phyloP scores from a whole-genome alignment of 2,113 vertebrate species.

The Myanophis thanlyinensis region DNA sequence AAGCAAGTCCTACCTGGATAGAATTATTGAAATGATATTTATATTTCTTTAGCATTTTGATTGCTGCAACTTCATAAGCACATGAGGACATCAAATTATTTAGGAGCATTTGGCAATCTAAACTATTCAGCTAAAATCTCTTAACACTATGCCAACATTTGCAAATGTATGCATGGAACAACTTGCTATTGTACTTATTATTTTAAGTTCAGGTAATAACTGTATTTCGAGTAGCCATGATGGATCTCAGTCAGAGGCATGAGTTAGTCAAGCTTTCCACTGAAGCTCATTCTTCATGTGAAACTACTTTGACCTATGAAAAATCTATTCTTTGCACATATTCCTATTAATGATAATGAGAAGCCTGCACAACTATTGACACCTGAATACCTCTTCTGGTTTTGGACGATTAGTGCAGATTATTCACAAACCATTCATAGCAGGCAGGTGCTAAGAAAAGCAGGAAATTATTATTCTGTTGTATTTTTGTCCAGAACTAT shows the following conservation, averaged over 20 bases:
- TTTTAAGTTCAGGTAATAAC: background rate
- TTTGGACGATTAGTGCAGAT: slow-evolving; percentile 22
- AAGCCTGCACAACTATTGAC: background rate
- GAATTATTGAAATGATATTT: background rate
- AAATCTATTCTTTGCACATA: background rate
- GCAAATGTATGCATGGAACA: background rate
- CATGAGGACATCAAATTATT: background rate
- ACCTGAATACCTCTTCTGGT: background rate
- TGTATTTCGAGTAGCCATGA: background rate
- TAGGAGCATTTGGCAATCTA: background rate
- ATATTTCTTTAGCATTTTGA: background rate
- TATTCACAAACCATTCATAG: slow-evolving; percentile 7
- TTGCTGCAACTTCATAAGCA: background rate
- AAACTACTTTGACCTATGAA: background rate
- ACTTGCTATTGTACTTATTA: background rate
- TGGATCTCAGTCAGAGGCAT: background rate
- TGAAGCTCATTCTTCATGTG: background rate
- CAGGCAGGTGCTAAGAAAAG: background rate
- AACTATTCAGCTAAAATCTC: background rate
- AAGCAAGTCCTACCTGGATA: background rate
- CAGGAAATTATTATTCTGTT: background rate
- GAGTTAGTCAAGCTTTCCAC: background rate
- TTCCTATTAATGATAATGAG: slow-evolving; percentile 14
- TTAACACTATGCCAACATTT: background rate
- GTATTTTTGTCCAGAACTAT: background rate